phyloP scores from a whole-genome alignment of 2,113 vertebrate genomes.

The Antechinus stuartii region DNA sequence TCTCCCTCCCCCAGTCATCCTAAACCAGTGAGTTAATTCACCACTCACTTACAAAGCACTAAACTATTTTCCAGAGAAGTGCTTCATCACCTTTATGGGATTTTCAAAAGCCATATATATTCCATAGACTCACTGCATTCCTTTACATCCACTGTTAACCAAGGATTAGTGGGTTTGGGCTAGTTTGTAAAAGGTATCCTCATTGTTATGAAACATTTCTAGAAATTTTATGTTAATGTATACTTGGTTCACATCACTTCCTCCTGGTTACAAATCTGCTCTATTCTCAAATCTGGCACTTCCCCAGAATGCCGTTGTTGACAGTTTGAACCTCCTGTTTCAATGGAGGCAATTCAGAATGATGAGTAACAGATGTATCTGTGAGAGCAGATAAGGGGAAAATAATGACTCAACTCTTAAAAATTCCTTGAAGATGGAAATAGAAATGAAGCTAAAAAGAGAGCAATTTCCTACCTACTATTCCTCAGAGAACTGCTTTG shows the following conservation, averaged over 20 bases:
- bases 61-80: background rate
- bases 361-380: constrained; percentile 54
- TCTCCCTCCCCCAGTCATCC: background rate
- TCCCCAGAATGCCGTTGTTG: background rate
- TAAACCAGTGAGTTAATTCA: background rate
- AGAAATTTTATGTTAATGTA: background rate
- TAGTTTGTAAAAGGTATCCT: constrained; percentile 10
- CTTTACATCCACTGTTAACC: background rate
- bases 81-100: constrained; percentile 2
- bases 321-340: constrained; percentile 4
- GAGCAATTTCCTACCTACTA: constrained; percentile 35
- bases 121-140: background rate
- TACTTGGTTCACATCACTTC: background rate
- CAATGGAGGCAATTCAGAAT: constrained; percentile 15
- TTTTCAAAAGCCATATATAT: background rate
- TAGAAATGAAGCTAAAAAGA: constrained; percentile 45
- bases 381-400: constrained; percentile 21
- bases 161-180: background rate
- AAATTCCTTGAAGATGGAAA: constrained; percentile 35
- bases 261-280: constrained; percentile 4
- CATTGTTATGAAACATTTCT: constrained; percentile 8
- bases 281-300: background rate
- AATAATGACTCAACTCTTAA: constrained; percentile 44
- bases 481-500: constrained; percentile 40
- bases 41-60: background rate